phyloP scores from a whole-genome alignment of 2,113 vertebrate species.

The Hemicordylus capensis region DNA sequence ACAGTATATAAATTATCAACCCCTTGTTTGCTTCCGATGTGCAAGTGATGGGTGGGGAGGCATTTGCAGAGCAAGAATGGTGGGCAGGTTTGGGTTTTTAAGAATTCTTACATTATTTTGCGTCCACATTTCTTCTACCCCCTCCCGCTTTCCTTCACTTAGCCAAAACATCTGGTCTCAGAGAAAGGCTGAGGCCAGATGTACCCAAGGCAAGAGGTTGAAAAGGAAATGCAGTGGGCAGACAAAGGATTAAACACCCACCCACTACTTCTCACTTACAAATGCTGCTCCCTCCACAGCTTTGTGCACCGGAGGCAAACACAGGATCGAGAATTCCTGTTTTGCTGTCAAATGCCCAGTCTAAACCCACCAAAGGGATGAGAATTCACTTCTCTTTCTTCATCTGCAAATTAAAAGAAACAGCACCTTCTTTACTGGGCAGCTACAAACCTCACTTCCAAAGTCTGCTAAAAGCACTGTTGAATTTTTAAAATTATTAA shows the following conservation, averaged over 20 bases:
- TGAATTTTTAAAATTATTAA: neutral
- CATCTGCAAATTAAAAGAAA: neutral
- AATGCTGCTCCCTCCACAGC: neutral
- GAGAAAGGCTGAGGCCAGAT: neutral
- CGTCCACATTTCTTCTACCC: neutral
- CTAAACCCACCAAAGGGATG: too few relatives aligned
- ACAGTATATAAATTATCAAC: too few relatives aligned
- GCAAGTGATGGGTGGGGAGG: too few relatives aligned
- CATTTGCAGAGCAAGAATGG: too few relatives aligned
- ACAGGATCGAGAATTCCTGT: neutral
- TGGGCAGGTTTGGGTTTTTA: neutral
- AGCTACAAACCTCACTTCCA: neutral
- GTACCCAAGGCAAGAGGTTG: neutral
- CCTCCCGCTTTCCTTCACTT: neutral
- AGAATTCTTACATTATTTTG: neutral
- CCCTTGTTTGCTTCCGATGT: too few relatives aligned
- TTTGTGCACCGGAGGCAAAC: neutral
- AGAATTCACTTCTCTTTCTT: neutral
- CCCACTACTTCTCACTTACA: neutral
- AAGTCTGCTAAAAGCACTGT: neutral
- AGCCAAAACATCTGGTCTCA: neutral
- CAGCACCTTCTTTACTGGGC: neutral
- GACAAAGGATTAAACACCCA: neutral
- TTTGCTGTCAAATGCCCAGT: neutral
- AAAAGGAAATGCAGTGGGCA: neutral